These are phyloP conservation scores for Zapornia atra DNA, from an alignment of 2,113 vertebrate genomes.

Conservation along the genomic window DNA sequence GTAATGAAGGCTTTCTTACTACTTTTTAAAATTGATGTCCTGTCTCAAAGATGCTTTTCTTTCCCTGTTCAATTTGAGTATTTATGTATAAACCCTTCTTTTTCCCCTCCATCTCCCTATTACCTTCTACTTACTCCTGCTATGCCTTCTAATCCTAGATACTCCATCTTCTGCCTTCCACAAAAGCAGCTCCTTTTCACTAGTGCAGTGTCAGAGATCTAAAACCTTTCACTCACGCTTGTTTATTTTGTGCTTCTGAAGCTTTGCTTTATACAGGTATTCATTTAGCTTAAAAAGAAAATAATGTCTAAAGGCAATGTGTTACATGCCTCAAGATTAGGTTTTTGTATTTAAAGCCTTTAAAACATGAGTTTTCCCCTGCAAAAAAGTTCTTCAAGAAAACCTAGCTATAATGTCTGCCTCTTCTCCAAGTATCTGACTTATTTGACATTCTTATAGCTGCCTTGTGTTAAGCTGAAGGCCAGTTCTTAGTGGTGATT, in stretches of 20 bases:
- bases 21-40: background rate
- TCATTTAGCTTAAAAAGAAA: slow-evolving; percentile 22
- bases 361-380: background rate
- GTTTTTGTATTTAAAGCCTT: background rate
- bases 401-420: background rate
- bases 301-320: background rate
- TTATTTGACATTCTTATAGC: background rate
- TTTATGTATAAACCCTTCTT: background rate
- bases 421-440: background rate
- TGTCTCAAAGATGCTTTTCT: background rate
- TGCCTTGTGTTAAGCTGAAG: background rate
- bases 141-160: background rate
- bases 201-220: background rate
- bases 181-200: background rate
- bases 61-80: background rate
- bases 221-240: background rate
- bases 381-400: background rate
- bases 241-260: background rate
- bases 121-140: background rate
- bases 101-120: background rate
- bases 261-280: background rate
- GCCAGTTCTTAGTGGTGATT: background rate
- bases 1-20: background rate
- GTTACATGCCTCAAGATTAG: background rate
- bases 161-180: background rate